Base-by-base conservation (phyloP, 2,113 vertebrate species). In the Amphiprion ocellaris region DNA sequence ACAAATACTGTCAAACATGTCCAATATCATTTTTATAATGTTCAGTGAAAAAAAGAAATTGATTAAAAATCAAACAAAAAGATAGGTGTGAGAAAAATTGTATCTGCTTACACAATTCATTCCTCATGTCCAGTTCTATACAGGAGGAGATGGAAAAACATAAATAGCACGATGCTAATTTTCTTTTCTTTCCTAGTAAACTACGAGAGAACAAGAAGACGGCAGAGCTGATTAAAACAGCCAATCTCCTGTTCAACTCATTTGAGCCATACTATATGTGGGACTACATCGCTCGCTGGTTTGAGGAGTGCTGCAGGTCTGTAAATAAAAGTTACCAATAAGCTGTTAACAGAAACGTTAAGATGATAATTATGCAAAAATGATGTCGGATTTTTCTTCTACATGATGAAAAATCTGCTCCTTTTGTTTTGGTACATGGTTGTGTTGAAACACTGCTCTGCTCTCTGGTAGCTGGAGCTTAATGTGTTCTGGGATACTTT, bases 251-350 rank as follows among this genome's bases (percentile, higher is more conserved):
- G 53, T 99, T 99, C 92, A 99, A 99, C 93, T 99, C 98, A 1
- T 99, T 99, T 92, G 98, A 99, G 94, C 98, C 98, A 47, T 99
- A 98, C 90, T 99, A 99, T 89, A 99, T 99, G 98, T 99, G 98
- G 98, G 97, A 99, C 94, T 99, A 99, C 44, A 97, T 99, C 79
- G 97, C 97, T 72, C 95, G 96, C 65, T 99, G 97, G 97, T 99
- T 99, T 93, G 97, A 99, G 94, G 98, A 99, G 83, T 98, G 97
- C 89, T 99, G 97, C 95, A 97, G 98, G 98, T 99, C 88, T 62
- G 82, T 83, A 4, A 53, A 55, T 26, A 2, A 2, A 30, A 50
- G 0, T 41, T 0, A 1, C 33, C 33, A 1, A 37, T 37, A 9
- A 37, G 33, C 33, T 37, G 1, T 9, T 8, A 37, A 44, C 12